These are phyloP conservation scores for Saxicola maurus DNA, from an alignment of 2,797 vertebrate genomes.

Conservation along the genomic window DNA sequence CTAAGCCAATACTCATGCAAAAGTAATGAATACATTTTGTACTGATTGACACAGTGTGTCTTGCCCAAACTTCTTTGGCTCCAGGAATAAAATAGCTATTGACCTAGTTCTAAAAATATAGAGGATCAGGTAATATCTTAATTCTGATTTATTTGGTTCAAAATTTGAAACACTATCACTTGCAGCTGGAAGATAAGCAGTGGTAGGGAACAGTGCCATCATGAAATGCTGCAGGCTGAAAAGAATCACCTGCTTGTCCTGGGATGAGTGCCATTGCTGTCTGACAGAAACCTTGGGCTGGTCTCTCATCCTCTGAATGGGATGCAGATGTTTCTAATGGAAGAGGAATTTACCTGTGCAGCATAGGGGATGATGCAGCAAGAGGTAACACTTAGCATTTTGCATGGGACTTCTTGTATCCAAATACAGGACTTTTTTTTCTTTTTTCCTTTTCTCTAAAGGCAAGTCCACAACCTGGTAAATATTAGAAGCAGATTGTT, in stretches of 20 bases:
- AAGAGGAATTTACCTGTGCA: neutral
- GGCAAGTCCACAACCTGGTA: neutral
- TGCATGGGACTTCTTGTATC: neutral
- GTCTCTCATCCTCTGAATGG: neutral
- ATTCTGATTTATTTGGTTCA: slow-evolving; percentile 21
- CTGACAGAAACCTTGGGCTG: neutral
- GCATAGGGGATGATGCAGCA: neutral
- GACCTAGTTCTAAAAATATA: slow-evolving; percentile 31
- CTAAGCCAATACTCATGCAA: neutral
- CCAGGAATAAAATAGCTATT: neutral
- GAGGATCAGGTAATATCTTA: slow-evolving; percentile 26
- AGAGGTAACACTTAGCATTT: neutral
- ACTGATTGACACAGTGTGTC: neutral
- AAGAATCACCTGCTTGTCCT: slow-evolving; percentile 38
- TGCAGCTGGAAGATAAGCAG: neutral
- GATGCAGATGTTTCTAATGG: neutral
- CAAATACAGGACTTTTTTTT: neutral
- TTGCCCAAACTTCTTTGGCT: neutral
- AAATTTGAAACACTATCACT: neutral
- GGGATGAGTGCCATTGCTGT: neutral
- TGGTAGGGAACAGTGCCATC: neutral
- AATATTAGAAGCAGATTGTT: slow-evolving; percentile 23
- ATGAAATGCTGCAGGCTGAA: neutral
- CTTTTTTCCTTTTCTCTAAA: neutral
- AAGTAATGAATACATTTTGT: neutral